Evolutionary conservation across 2,113 vertebrate species (phyloP), one percentile per base, ranked within the genome.

Genomic region (Microtus richardsoni): DNA sequence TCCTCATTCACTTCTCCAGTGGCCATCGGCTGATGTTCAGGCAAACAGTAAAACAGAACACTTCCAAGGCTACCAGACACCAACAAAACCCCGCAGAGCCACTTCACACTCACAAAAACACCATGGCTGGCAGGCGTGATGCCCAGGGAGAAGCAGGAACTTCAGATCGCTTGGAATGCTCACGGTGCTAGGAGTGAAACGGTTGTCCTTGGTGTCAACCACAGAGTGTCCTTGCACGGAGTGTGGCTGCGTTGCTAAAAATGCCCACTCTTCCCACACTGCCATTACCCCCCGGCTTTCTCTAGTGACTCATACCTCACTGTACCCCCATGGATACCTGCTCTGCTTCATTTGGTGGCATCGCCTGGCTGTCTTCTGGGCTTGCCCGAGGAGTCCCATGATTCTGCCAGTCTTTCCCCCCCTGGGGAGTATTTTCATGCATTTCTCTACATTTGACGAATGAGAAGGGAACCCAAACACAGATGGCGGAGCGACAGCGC

Each of bases 231-330:
- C 79, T 94, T 68, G 28, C 47, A 39, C 0, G 0, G 41, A 87
- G 66, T 26, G 52, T 44, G 60, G 5, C 77, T 79, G 70, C 85
- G 88, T 71, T 91, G 71, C 88, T 95, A 92, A 93, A 97, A 95
- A 52, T 16, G 87, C 79, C 80, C 54, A 10, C 79, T 84, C 66
- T 68, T 44, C 86, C 1, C 1, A n/a, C 70, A 19, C 82, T 36
- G 70, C n/a, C 78, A 64, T 93, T 75, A 47, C 52, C 80, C 24
- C 5, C 64, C 2, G 9, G 30, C 91, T 82, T 47, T 44, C 68
- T 62, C 10, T 19, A 93, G 79, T 82, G 96, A 94, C 3, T 92
- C 92, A 75, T 0, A 16, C 24, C 70, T 54, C 39, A 91, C 19
- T 3, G 26, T 30, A 71, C 11, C 33, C 33, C n/a, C 44, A 80